Evolutionary conservation across 1,140 invertebrate species (phyloP).

Genomic region (Magallana ariakensis): DNA sequence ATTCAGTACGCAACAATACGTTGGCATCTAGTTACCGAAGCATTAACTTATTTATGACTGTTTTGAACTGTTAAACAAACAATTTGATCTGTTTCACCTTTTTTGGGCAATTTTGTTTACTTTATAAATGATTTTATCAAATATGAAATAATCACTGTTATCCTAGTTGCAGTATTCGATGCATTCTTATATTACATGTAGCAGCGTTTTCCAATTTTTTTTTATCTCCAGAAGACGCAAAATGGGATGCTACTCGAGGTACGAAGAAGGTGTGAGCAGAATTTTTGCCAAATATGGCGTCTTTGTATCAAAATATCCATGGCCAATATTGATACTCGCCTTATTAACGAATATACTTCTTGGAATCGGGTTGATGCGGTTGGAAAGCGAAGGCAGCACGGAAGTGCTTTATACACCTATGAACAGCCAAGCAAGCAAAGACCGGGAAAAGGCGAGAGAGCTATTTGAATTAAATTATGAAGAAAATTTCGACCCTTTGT

Average conservation of each 20-base stretch:
- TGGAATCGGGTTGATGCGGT: slow-evolving; percentile 25
- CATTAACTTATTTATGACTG: no score
- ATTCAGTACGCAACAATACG: no score
- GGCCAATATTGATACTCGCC: neutral
- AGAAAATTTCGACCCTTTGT: slow-evolving; percentile 39
- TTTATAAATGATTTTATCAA: neutral
- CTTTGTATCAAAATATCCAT: slow-evolving; percentile 33
- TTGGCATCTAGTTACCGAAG: no score
- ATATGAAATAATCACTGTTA: neutral
- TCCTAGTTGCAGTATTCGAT: neutral
- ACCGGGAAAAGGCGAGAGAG: neutral
- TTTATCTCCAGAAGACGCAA: neutral
- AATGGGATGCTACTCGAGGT: slow-evolving; percentile 16
- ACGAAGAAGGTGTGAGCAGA: slow-evolving; percentile 33
- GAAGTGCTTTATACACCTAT: slow-evolving; percentile 41
- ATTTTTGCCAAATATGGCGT: slow-evolving; percentile 40
- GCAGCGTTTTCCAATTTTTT: neutral
- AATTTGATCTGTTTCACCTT: no score
- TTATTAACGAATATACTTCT: slow-evolving; percentile 34
- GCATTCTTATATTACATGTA: neutral
- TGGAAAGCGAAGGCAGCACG: slow-evolving; percentile 16
- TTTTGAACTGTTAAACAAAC: no score
- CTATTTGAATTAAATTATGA: slow-evolving; percentile 40
- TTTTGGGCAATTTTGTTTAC: neutral
- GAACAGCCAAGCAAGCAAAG: slow-evolving; percentile 39